Percentiles rank a stretch among this genome's conserved stretches.
These are phyloP conservation scores for Diceros bicornis DNA, from an alignment of 2,797 vertebrate genomes.

Conservation along the genomic window DNA sequence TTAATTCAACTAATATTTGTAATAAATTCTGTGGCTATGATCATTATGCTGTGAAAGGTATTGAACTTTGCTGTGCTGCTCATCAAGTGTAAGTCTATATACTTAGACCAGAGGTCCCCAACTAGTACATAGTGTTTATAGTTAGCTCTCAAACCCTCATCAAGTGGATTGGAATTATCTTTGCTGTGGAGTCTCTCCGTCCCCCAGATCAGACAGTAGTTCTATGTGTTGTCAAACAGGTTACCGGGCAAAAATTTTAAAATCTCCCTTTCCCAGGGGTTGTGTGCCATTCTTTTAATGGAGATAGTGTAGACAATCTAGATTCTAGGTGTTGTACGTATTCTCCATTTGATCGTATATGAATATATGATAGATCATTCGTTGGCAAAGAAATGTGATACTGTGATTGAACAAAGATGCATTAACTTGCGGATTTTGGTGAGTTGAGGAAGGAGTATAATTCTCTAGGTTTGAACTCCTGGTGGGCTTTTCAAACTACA, in stretches of 20 bases:
- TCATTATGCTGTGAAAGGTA: neutral
- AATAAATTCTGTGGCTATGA: neutral
- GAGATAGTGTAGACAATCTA: neutral
- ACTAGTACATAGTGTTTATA: neutral
- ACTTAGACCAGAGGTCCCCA: neutral
- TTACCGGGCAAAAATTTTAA: neutral
- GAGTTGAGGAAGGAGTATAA: neutral
- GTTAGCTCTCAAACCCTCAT: neutral
- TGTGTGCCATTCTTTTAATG: neutral
- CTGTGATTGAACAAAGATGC: neutral
- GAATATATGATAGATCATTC: neutral
- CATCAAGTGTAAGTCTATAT: neutral
- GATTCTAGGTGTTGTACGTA: neutral
- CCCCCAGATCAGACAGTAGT: neutral
- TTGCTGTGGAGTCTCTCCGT: neutral
- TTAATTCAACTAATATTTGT: neutral
- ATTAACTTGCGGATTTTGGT: neutral
- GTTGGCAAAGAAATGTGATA: neutral
- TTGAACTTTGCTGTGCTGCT: neutral
- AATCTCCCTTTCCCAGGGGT: neutral
- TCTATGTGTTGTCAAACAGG: neutral
- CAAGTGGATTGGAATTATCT: neutral
- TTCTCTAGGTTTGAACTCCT: neutral
- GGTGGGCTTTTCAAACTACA: neutral
- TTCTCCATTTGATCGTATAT: neutral